phyloP scores from a whole-genome alignment of 1,140 invertebrate genomes.

The Drosophila takahashii region DNA sequence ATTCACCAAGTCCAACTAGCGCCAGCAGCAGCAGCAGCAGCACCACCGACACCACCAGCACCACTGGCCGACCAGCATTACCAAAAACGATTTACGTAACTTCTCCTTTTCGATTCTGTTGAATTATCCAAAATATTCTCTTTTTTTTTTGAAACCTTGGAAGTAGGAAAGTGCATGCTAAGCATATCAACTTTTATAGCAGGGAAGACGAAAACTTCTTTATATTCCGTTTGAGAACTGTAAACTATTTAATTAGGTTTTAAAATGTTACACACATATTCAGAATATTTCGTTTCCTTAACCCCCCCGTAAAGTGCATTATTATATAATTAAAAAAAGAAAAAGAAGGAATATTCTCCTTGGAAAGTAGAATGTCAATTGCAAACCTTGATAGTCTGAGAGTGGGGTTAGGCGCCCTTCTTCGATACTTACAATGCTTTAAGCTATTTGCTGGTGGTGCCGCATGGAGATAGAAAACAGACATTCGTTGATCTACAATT shows the following conservation, averaged over 20 bases:
- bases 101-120: not conserved
- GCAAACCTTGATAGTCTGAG: not conserved
- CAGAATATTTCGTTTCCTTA: conserved; percentile 6
- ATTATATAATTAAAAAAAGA: not conserved
- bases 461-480: conserved; percentile 52
- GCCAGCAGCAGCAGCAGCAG: conserved; percentile 37
- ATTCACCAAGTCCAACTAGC: conserved; percentile 69
- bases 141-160: not conserved
- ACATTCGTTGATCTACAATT: conserved; percentile 81
- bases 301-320: not conserved
- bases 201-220: not conserved
- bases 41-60: conserved; percentile 19
- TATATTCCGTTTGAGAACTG: not conserved
- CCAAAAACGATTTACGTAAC: not conserved
- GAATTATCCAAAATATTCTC: not conserved
- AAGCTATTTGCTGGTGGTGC: conserved; percentile 14
- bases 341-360: not conserved
- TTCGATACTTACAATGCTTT: conserved; percentile 11
- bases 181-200: not conserved
- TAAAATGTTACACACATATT: conserved; percentile 2
- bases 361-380: not conserved
- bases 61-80: conserved; percentile 8
- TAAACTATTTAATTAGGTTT: not conserved
- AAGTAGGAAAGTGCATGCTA: not conserved
- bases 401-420: not conserved